Base-by-base conservation (phyloP, 2,888 invertebrate species). In the Eilema sororculum region DNA sequence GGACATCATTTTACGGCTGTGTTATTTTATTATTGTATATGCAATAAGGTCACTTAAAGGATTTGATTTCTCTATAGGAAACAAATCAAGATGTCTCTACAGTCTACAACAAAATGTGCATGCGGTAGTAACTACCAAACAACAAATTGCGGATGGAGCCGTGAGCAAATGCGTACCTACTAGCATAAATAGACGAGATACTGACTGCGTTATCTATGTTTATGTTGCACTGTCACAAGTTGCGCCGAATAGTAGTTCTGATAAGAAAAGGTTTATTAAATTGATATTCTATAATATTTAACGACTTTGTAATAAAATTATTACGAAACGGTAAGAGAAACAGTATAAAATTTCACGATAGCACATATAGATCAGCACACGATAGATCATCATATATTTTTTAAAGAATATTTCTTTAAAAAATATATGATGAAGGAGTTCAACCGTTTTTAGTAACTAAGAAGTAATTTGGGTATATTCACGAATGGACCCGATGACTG, bases 181-280 rank as follows among this genome's bases (percentile, higher is more conserved):
- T 52, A 52, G 52, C 52, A 61, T 61, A 33, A 61, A 33, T 61
- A 33, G 33, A 61, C n/a, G 22, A 13, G 60, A 61, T 52, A 52
- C 52, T 52, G 52, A n/a, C 52, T 52, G 52, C 52, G 52, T 52
- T 52, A 52, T 52, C 52, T 52, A 52, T 20, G 52, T 52, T n/a
- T 52, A 52, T 52, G 52, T 52, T 52, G 52, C 52, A 52, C 46
- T 46, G 52, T 52, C n/a, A n/a, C n/a, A 52, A 52, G 52, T 52
- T 52, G 60, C 28, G 8, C 30, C 22, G 22, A 61, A 61, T n/a
- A 61, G 33, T 37, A 22, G 22, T 33, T 61, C 33, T 37, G 61
- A 61, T 61, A 61, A 22, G 22, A 22, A 33, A 13, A 22, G n/a
- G 13, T 33, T 37, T 37, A 24, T 61, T 37, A 13, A 13, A 61